A percentile compares a stretch with the other conserved stretches of the same genome.
Evolutionary conservation across 2,113 vertebrate species (phyloP).

Genomic region (Aythya baeri): DNA sequence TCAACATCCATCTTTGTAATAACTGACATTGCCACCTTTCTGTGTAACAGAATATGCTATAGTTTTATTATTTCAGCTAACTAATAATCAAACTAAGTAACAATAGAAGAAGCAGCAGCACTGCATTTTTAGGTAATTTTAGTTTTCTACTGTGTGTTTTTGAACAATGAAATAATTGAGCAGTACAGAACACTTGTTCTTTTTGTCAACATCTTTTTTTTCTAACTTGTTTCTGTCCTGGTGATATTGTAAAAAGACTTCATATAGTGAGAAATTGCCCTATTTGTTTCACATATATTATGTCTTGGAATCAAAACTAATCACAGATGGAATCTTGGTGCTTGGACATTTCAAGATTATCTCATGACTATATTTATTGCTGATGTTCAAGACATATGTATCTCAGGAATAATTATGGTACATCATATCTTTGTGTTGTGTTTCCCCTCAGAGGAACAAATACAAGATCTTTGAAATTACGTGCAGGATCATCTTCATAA

Average conservation of each 20-base stretch:
- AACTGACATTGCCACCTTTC: neutral
- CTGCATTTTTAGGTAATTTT: neutral
- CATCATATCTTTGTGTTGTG: neutral
- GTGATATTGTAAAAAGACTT: neutral
- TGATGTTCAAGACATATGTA: neutral
- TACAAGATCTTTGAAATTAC: neutral
- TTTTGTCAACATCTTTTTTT: neutral
- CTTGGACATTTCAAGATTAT: neutral
- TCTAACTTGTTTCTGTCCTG: neutral
- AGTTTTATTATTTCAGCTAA: neutral
- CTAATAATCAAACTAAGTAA: neutral
- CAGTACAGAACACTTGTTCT: neutral
- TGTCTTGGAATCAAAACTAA: neutral
- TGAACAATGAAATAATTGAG: neutral
- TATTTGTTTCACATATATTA: neutral
- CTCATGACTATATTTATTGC: neutral
- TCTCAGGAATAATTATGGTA: neutral
- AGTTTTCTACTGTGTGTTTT: neutral
- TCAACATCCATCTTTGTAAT: neutral
- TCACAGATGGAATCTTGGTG: neutral
- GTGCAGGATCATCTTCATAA: neutral
- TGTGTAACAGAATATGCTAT: neutral
- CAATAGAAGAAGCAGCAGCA: neutral
- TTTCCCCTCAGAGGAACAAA: neutral
- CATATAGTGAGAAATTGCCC: neutral